Conservation (phyloP, 2,888 invertebrate genomes). For the Epinotia ramella region DNA sequence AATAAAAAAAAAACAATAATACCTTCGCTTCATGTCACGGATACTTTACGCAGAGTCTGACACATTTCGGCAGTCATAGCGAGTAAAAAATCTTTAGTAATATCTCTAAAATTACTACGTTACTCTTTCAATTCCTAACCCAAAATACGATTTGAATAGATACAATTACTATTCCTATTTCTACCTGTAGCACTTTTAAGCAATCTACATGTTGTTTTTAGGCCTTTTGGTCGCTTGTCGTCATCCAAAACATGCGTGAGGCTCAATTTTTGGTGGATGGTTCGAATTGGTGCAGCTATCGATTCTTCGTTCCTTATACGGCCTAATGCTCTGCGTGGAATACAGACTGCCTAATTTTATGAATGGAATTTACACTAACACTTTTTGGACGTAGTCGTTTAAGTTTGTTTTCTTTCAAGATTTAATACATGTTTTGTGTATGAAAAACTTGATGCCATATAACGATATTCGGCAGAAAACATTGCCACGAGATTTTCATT, state of each 20-base stretch:
- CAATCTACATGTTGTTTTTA: background rate
- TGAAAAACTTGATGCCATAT: background rate
- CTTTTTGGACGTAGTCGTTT: background rate
- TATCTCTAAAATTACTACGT: background rate
- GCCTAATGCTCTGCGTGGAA: conserved; percentile 18
- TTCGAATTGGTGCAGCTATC: conserved; percentile 33
- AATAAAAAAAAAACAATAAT: background rate
- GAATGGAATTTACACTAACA: conserved; percentile 11
- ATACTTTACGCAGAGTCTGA: background rate
- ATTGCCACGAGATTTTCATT: background rate
- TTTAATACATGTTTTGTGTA: background rate
- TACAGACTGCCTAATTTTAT: conserved; percentile 13
- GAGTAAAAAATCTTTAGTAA: background rate
- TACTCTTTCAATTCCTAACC: background rate
- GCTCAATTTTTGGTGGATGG: conserved; percentile 17
- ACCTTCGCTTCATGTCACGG: background rate
- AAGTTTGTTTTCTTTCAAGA: background rate
- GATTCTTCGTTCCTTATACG: conserved; percentile 31
- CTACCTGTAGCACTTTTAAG: background rate
- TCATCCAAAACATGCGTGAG: conserved; percentile 17
- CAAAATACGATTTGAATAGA: background rate
- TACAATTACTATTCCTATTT: background rate
- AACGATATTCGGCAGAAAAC: background rate
- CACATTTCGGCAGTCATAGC: background rate
- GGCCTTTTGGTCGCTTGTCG: background rate